Conservation (phyloP, 2,797 vertebrate genomes). For the Mus minutoides region DNA sequence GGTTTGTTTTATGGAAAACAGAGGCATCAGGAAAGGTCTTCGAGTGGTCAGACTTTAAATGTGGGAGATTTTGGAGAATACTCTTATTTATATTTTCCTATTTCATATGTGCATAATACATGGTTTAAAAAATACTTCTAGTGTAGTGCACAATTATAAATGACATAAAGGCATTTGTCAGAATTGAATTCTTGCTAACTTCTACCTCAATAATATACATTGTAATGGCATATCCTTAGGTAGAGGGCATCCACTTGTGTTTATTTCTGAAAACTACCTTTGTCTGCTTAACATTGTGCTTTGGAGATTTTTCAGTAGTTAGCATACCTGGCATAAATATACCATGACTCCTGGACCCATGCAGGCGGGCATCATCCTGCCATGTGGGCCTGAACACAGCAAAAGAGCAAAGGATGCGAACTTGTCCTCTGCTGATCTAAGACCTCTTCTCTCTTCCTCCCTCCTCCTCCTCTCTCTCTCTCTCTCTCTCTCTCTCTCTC, state of each 20-base stretch:
- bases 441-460: background rate
- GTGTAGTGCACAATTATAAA: background rate
- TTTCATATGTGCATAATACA: background rate
- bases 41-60: background rate
- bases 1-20: background rate
- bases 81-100: background rate
- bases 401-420: background rate
- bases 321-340: background rate
- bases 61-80: background rate
- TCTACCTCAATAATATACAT: background rate
- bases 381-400: background rate
- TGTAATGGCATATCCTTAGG: background rate
- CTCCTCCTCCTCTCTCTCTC: background rate
- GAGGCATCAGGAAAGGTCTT: background rate
- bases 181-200: conserved; percentile 20
- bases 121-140: background rate
- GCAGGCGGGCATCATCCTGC: background rate
- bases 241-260: background rate
- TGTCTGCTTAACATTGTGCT: background rate
- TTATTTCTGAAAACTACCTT: background rate
- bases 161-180: background rate
- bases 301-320: conserved; percentile 1
- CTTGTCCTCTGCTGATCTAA: background rate
- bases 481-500: background rate
- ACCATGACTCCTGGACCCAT: no score